Evolutionary conservation across 2,888 invertebrate species (phyloP).

Genomic region (Agrotis ipsilon): DNA sequence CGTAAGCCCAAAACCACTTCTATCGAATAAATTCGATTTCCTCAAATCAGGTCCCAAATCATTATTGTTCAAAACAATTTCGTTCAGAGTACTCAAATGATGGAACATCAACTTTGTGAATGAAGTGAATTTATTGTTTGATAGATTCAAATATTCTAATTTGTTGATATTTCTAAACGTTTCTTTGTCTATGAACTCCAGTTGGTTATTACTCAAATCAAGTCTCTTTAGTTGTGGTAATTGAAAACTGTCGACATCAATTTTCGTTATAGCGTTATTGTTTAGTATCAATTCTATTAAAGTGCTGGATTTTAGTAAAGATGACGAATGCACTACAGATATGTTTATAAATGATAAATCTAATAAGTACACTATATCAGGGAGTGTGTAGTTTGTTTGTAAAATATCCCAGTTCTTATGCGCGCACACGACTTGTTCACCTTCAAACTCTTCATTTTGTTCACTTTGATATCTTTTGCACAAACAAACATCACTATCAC

Average conservation of each 20-base stretch:
- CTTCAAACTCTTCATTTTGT: constrained; percentile 72
- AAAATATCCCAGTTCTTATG: constrained; percentile 68
- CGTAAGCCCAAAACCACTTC: constrained; percentile 82
- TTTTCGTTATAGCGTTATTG: constrained; percentile 76
- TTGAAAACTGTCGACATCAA: constrained; percentile 74
- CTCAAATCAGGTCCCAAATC: constrained; percentile 79
- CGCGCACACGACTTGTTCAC: constrained; percentile 80
- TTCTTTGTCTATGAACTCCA: constrained; percentile 80
- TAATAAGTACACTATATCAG: constrained; percentile 74
- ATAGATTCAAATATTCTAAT: constrained; percentile 84
- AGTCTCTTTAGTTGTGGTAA: constrained; percentile 80
- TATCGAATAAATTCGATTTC: constrained; percentile 80
- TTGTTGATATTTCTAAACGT: constrained; percentile 81
- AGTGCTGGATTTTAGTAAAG: constrained; percentile 73
- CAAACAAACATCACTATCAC: constrained; percentile 75
- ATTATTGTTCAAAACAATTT: constrained; percentile 86
- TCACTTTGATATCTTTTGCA: constrained; percentile 71
- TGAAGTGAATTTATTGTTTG: constrained; percentile 83
- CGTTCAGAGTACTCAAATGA: constrained; percentile 79
- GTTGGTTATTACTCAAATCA: constrained; percentile 83
- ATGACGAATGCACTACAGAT: constrained; percentile 68
- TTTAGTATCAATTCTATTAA: constrained; percentile 77
- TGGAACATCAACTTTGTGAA: constrained; percentile 83
- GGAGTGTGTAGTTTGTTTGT: constrained; percentile 71
- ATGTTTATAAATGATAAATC: constrained; percentile 83